Evolutionary conservation across 2,888 invertebrate species (phyloP), one percentile per base, ranked within the genome.

Genomic region (Desoria tigrina): DNA sequence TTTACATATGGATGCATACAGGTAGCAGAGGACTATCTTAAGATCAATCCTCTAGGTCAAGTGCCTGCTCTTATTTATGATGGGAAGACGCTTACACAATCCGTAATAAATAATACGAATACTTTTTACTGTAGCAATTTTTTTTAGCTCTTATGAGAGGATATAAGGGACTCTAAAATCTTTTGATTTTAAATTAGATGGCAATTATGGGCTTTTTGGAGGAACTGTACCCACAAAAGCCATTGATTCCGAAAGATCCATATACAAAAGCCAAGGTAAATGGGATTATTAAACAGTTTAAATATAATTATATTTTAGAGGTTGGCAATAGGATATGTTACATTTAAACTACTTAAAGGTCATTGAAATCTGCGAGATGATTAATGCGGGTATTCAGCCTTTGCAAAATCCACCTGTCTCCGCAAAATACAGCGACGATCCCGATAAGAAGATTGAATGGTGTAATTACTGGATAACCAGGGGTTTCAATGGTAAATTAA

Each of bases 161-260:
- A n/a, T 53, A 23, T n/a, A n/a, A n/a, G n/a, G n/a, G n/a, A n/a
- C n/a, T n/a, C n/a, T n/a, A n/a, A n/a, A n/a, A n/a, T n/a, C n/a
- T n/a, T n/a, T n/a, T n/a, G n/a, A n/a, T n/a, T n/a, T n/a, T n/a
- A n/a, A n/a, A n/a, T 45, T 45, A 90, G 76, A 81, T 92, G 60
- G 90, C 89, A 80, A 96, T 99, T 75, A 87, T 99, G 85, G 94
- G 97, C 79, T 98, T 96, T 80, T 82, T 98, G 78, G 97, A 98
- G 80, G 97, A 97, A 82, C 90, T 90, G 0, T 86, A 90, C 77
- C 92, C 92, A 1, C 89, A 91, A 78, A 86, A 90, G 72, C 87
- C 91, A 1, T 81, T 98, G 6, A 84, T 96, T 83, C 97, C 97
- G 0, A 90, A 89, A 77, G 94, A 95, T 81, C 88, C 92, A 68